Evolutionary conservation across 2,888 invertebrate species (phyloP).

Genomic region (Allolobophora icterica): DNA sequence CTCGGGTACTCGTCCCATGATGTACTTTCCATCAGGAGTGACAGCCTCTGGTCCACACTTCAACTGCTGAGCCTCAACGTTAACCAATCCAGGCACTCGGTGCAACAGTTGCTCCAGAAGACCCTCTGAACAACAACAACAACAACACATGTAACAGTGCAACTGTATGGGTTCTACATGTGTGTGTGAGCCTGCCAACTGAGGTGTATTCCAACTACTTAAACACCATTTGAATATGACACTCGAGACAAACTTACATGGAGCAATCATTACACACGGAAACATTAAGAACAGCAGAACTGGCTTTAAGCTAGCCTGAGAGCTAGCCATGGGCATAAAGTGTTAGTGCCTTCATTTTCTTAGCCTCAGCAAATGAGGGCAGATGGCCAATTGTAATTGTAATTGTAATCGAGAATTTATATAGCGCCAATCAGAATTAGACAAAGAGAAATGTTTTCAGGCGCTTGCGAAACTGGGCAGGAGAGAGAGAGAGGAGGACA

Average conservation of each 20-base stretch:
- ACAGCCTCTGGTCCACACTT: constrained; percentile 92
- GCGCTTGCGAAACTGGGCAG: no score
- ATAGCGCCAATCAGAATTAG: no score
- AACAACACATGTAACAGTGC: constrained; percentile 25
- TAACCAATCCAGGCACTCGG: constrained; percentile 80
- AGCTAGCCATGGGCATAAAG: no score
- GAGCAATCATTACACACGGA: not conserved
- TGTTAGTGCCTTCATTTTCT: no score
- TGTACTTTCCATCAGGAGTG: constrained; percentile 95
- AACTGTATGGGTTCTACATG: not conserved
- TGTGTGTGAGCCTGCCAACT: not conserved
- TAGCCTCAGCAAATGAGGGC: no score
- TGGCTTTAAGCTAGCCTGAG: no score
- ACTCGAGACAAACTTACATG: not conserved
- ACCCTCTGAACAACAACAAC: constrained; percentile 68
- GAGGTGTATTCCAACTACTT: not conserved
- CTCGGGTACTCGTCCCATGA: constrained; percentile 91
- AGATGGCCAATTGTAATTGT: no score
- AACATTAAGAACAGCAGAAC: no score
- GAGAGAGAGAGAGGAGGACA: no score
- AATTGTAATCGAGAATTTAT: no score
- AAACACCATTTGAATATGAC: no score
- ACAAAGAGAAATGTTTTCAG: no score
- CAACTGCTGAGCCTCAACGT: constrained; percentile 79
- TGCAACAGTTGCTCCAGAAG: constrained; percentile 83